phyloP scores from a whole-genome alignment of 2,888 invertebrate species.

The Cyaniris semiargus region DNA sequence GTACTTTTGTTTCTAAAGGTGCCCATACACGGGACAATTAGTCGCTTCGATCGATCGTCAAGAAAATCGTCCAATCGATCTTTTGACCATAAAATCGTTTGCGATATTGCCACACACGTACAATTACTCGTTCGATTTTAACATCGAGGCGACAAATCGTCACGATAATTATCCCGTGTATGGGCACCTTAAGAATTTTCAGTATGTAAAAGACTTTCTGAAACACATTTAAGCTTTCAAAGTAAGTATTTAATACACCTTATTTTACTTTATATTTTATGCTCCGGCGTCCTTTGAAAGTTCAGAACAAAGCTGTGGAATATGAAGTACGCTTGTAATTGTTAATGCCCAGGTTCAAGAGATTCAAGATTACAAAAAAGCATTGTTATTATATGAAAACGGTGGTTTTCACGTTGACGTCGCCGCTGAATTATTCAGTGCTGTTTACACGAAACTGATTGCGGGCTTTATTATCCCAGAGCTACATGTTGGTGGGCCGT shows the following conservation, averaged over 20 bases:
- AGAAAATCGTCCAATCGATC: too few species aligned
- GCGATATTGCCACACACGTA: too few species aligned
- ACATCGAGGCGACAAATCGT: too few species aligned
- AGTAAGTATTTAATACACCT: not conserved
- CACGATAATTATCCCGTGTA: too few species aligned
- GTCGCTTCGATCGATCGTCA: too few species aligned
- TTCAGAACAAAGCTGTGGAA: not conserved
- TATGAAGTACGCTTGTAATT: not conserved
- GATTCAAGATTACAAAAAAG: not conserved
- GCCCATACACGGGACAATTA: too few species aligned
- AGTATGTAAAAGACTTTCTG: too few species aligned
- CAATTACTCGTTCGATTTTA: too few species aligned
- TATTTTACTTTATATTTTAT: not conserved
- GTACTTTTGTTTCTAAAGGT: too few species aligned
- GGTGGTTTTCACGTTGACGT: slow-evolving; percentile 23
- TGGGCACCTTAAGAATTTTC: too few species aligned
- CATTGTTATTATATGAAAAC: slow-evolving; percentile 19
- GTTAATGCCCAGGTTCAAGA: not conserved
- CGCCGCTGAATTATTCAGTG: slow-evolving; percentile 28
- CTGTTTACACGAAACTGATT: slow-evolving; percentile 4
- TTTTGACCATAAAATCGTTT: too few species aligned
- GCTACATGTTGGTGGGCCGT: not conserved
- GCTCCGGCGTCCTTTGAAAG: not conserved
- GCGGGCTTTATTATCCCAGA: not conserved
- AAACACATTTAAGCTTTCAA: too few species aligned